Conservation (phyloP, 35 echinoderm and acorn worm species). For the Apostichopus californicus region DNA sequence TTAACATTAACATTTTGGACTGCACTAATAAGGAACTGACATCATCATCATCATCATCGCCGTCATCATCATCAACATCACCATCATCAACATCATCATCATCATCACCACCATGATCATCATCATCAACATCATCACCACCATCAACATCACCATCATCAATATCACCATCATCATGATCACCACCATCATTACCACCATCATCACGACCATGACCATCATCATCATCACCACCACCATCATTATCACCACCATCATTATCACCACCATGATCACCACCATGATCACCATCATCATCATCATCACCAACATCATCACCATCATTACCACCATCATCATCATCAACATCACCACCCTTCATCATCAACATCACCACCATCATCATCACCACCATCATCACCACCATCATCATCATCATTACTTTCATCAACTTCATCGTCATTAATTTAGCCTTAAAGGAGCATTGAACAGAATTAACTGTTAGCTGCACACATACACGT, state of each 20-base stretch:
- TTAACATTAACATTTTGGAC: too few species aligned
- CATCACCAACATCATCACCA: background rate
- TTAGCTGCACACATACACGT: too few species aligned
- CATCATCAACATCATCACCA: too few species aligned
- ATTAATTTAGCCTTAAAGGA: background rate
- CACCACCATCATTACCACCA: background rate
- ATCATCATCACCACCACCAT: background rate
- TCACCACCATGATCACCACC: slow-evolving; percentile 6
- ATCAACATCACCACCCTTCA: background rate
- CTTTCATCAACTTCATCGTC: background rate
- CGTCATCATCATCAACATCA: background rate
- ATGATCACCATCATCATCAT: background rate
- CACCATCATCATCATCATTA: background rate
- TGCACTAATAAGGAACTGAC: too few species aligned
- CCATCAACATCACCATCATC: too few species aligned
- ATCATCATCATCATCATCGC: background rate
- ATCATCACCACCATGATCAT: too few species aligned
- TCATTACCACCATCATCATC: background rate
- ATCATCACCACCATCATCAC: background rate
- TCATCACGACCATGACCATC: too few species aligned
- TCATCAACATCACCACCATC: background rate
- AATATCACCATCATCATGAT: background rate
- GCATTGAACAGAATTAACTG: too few species aligned
- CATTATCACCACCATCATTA: background rate
- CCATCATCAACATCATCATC: too few species aligned